Evolutionary conservation across 2,888 invertebrate species (phyloP), one percentile per base, ranked within the genome.

Genomic region (Drosophila paramelanica): DNA sequence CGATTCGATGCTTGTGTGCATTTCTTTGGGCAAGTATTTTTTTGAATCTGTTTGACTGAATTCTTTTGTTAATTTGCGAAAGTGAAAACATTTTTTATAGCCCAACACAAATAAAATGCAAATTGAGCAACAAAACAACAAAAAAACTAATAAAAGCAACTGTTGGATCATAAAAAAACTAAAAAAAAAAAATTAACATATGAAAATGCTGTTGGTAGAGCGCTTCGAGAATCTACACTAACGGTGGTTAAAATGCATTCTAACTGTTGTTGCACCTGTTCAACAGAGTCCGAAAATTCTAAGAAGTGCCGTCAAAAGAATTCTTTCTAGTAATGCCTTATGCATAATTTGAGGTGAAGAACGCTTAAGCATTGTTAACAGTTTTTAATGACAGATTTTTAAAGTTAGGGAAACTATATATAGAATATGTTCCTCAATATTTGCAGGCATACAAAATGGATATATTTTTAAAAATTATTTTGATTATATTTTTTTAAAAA

Each of bases 21-120:
- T 67, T 65, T 67, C 76, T 43, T 56, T 65, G 60, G 50, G 51
- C 69, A 69, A 77, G 69, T 73, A 31, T 17, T 23, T 45, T 61
- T 14, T 39, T 13, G 42, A 50, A 53, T 56, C 25, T 33, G 43
- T 46, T 31, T 43, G 10, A 51, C 14, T 53, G 55, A 55, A 77
- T 74, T 77, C 77, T 69, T 65, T 77, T 79, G 84, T 81, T 74
- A 45, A 56, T 72, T 77, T 61, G 89, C 88, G 77, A 89, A 85
- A 89, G 85, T 85, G 89, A 85, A 85, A 89, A 88, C 73, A n/a
- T 36, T 50, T 73, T 74, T 56, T 70, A 67, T 68, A 41, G 38
- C 75, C 38, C 25, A 62, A 49, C 42, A 64, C 56, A 81, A 86
- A 81, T 69, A 25, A 79, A 79, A 88, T 65, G 69, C 58, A 88